A percentile compares a stretch with the other conserved stretches of the same genome.
Evolutionary conservation across 2,113 vertebrate species (phyloP).

Genomic region (Lutjanus erythropterus): DNA sequence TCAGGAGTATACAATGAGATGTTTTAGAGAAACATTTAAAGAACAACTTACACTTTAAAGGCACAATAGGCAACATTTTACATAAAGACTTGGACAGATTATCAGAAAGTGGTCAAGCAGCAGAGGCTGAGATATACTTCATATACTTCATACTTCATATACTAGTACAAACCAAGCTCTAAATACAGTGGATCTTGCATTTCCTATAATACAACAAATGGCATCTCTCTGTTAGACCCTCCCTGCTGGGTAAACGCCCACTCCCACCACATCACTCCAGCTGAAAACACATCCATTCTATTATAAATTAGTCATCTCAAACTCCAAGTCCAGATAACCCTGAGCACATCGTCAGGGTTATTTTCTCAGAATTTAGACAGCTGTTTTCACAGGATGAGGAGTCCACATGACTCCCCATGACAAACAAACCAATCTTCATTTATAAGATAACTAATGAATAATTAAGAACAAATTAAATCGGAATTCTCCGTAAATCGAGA

Average conservation of each 20-base stretch:
- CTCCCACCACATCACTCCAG: neutral
- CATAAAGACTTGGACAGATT: no score
- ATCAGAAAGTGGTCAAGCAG: neutral
- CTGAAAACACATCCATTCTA: neutral
- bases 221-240: neutral
- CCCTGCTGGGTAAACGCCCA: neutral
- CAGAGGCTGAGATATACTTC: neutral
- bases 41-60: no score
- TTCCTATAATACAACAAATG: neutral
- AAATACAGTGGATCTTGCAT: neutral
- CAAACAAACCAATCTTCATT: neutral
- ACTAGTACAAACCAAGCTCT: no score
- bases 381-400: no score
- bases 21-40: no score
- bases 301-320: neutral
- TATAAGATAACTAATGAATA: neutral
- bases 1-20: no score
- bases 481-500: neutral
- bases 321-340: neutral
- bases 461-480: neutral
- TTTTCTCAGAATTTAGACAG: neutral
- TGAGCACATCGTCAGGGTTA: no score
- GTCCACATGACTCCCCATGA: neutral
- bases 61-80: no score
- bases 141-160: no score